A percentile compares a stretch with the other conserved stretches of the same genome.
phyloP scores from a whole-genome alignment of 92 coral and sea anemone species.

The Umimayanthus chanpuru region DNA sequence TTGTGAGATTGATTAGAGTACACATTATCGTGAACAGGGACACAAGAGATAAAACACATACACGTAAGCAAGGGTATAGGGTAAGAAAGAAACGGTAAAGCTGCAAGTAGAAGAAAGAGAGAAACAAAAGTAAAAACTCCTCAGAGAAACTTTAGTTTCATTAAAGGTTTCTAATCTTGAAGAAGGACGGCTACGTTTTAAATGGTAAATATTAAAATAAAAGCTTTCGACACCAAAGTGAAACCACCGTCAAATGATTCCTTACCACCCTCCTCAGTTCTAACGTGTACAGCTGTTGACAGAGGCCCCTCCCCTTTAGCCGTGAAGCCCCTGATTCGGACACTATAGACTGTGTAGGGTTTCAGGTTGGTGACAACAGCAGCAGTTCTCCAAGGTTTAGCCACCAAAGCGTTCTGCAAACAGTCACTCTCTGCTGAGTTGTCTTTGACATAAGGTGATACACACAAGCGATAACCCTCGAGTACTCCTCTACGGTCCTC shows the following conservation, averaged over 20 bases:
- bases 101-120: neutral
- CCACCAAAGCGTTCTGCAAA: constrained; percentile 21
- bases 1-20: neutral
- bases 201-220: neutral
- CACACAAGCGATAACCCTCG: constrained; percentile 41
- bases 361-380: constrained; percentile 42
- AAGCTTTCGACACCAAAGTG: neutral
- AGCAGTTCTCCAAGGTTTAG: constrained; percentile 38
- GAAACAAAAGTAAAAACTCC: no score
- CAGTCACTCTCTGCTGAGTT: constrained; percentile 2
- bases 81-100: neutral
- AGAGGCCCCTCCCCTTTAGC: constrained; percentile 69
- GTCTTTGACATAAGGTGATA: constrained; percentile 8
- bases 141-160: no score
- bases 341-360: constrained; percentile 57
- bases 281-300: constrained; percentile 33
- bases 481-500: constrained; percentile 48
- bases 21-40: no score
- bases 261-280: constrained; percentile 76
- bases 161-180: neutral
- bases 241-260: neutral
- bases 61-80: neutral
- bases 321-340: constrained; percentile 61
- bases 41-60: neutral
- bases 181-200: no score